Percentiles rank a stretch among this genome's conserved stretches.
These are phyloP conservation scores for Ammodytes marinus DNA, from an alignment of 2,113 vertebrate species.

Conservation along the genomic window DNA sequence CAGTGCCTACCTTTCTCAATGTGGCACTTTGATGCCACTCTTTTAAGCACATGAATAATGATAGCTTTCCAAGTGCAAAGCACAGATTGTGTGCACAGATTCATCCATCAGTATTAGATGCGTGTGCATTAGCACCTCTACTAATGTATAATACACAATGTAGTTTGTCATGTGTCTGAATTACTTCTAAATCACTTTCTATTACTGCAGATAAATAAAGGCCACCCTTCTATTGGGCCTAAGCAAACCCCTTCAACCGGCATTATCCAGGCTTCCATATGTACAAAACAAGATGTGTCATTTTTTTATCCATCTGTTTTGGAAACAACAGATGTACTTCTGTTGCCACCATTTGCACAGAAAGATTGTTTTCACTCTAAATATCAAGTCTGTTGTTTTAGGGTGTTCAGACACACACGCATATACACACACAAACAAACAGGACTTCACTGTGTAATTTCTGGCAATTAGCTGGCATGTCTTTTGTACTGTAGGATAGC, in stretches of 20 bases:
- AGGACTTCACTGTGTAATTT: slow-evolving; percentile 42
- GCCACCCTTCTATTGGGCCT: background rate
- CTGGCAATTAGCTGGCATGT: slow-evolving; percentile 41
- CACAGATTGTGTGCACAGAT: background rate
- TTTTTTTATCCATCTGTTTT: background rate
- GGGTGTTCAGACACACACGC: background rate
- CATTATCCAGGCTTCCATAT: background rate
- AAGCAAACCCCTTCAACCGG: background rate
- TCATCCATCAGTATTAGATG: background rate
- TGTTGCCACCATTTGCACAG: background rate
- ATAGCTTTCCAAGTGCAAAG: background rate
- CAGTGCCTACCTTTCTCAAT: background rate
- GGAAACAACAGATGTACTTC: background rate
- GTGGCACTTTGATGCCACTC: too few relatives aligned
- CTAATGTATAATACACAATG: background rate
- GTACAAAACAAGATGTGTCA: background rate
- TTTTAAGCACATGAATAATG: too few relatives aligned
- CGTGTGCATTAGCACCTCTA: background rate
- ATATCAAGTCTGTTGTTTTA: slow-evolving; percentile 6
- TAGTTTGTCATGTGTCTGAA: background rate
- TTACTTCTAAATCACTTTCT: background rate
- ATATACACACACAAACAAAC: background rate
- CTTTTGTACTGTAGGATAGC: slow-evolving; percentile 47
- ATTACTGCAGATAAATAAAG: background rate
- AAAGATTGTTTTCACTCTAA: slow-evolving; percentile 10